A percentile compares a stretch with the other conserved stretches of the same genome.
These are phyloP conservation scores for Bufotes viridis DNA, from an alignment of 2,797 vertebrate genomes.

Conservation along the genomic window DNA sequence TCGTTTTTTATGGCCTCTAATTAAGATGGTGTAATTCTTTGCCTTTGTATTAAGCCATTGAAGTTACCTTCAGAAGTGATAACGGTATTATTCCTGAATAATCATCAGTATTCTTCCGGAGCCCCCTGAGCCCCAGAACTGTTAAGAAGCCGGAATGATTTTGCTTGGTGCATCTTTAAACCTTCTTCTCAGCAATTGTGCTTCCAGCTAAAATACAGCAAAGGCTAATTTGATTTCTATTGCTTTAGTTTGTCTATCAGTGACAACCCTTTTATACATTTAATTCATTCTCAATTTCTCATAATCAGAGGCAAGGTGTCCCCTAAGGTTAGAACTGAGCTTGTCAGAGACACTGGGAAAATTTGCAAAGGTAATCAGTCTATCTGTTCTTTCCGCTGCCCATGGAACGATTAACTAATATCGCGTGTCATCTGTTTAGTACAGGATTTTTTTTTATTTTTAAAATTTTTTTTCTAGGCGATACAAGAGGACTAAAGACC, in stretches of 20 bases:
- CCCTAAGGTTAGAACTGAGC: slow-evolving; percentile 88
- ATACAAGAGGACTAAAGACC: slow-evolving; percentile 80
- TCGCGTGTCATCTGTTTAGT: slow-evolving; percentile 78
- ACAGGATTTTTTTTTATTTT: slow-evolving; percentile 69
- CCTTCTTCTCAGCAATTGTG: slow-evolving; percentile 67
- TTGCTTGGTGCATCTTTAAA: slow-evolving; percentile 56
- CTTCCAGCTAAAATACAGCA: slow-evolving; percentile 81
- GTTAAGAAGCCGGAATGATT: slow-evolving; percentile 34
- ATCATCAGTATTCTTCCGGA: slow-evolving; percentile 54
- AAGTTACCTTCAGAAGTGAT: not conserved
- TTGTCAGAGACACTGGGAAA: slow-evolving; percentile 82
- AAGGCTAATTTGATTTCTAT: slow-evolving; percentile 91
- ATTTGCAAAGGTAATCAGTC: slow-evolving; percentile 98
- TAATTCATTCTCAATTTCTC: slow-evolving; percentile 99
- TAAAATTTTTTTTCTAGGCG: slow-evolving; percentile 78
- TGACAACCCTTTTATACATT: slow-evolving; percentile 95
- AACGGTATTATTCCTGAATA: slow-evolving; percentile 27
- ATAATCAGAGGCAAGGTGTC: slow-evolving; percentile 94
- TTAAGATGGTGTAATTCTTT: not conserved
- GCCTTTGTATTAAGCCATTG: slow-evolving; percentile 3
- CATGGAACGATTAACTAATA: slow-evolving; percentile 87
- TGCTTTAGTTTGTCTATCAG: slow-evolving; percentile 87
- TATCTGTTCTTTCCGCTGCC: slow-evolving; percentile 79
- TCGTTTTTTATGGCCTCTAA: not conserved
- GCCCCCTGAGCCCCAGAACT: slow-evolving; percentile 42